phyloP scores from a whole-genome alignment of 1,140 invertebrate genomes.

The Pantala flavescens region DNA sequence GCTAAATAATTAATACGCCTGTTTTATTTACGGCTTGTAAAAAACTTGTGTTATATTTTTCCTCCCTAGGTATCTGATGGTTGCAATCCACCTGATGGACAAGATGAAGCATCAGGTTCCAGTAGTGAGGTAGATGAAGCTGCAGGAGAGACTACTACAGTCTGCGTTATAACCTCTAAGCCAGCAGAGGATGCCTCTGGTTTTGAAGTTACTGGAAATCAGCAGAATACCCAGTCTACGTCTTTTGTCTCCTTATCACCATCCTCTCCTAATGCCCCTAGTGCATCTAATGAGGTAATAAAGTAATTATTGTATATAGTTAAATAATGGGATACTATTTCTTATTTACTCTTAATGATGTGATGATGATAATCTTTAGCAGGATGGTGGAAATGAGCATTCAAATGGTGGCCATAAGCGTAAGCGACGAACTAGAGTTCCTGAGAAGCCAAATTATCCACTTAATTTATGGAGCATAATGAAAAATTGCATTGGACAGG shows the following conservation, averaged over 20 bases:
- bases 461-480: slow-evolving; percentile 97
- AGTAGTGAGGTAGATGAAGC: slow-evolving; percentile 32
- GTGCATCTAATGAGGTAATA: background rate
- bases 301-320: no score
- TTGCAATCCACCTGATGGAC: slow-evolving; percentile 8
- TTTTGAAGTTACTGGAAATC: background rate
- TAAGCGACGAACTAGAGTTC: slow-evolving; percentile 61
- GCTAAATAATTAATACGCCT: no score
- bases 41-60: no score
- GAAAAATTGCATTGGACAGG: slow-evolving; percentile 99
- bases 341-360: no score
- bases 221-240: slow-evolving; percentile 25
- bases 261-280: background rate
- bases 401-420: slow-evolving; percentile 17
- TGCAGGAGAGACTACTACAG: slow-evolving; percentile 19
- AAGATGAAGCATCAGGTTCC: slow-evolving; percentile 30
- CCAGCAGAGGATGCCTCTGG: background rate
- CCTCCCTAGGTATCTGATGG: background rate
- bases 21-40: no score
- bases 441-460: slow-evolving; percentile 92
- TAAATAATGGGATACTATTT: no score
- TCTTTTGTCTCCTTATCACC: slow-evolving; percentile 14
- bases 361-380: no score
- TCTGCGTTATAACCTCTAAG: slow-evolving; percentile 14
- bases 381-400: no score